Percentiles rank a stretch among this genome's conserved stretches.
These are phyloP conservation scores for Limnephilus rhombicus DNA, from an alignment of 2,888 invertebrate genomes.

Conservation along the genomic window DNA sequence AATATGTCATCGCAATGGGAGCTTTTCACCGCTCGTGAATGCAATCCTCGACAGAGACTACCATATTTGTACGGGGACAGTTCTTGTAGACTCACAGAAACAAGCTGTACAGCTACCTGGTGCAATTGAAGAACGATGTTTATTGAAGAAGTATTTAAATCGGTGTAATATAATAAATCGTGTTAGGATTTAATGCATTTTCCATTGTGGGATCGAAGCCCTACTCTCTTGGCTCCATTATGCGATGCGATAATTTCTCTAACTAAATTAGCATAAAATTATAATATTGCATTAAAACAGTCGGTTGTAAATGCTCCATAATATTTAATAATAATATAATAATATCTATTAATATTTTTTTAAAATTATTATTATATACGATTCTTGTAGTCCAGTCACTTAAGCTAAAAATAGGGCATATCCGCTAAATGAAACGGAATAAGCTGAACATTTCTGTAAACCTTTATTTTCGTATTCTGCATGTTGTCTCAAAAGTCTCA, in stretches of 20 bases:
- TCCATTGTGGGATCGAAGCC: neutral
- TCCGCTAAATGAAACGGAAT: no score
- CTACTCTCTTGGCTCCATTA: neutral
- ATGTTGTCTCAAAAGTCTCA: no score
- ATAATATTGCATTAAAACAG: no score
- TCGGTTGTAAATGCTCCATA: no score
- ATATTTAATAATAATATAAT: no score
- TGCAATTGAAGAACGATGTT: constrained; percentile 39
- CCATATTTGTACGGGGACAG: constrained; percentile 24
- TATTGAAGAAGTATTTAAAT: neutral
- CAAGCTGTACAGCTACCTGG: neutral
- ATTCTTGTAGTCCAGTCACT: no score
- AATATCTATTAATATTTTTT: no score
- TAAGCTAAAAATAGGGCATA: no score
- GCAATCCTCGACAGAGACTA: neutral
- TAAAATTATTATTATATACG: no score
- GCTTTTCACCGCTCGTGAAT: constrained; percentile 24
- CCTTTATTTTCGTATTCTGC: no score
- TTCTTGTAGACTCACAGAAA: constrained; percentile 16
- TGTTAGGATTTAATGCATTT: neutral
- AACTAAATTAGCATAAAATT: no score
- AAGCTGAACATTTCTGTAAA: no score
- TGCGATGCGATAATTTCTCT: neutral
- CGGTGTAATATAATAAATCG: neutral
- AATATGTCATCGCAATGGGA: constrained; percentile 2